Percentiles rank a stretch among this genome's conserved stretches.
Evolutionary conservation across 1,140 invertebrate genomes (phyloP).

Genomic region (Cataglyphis hispanica): DNA sequence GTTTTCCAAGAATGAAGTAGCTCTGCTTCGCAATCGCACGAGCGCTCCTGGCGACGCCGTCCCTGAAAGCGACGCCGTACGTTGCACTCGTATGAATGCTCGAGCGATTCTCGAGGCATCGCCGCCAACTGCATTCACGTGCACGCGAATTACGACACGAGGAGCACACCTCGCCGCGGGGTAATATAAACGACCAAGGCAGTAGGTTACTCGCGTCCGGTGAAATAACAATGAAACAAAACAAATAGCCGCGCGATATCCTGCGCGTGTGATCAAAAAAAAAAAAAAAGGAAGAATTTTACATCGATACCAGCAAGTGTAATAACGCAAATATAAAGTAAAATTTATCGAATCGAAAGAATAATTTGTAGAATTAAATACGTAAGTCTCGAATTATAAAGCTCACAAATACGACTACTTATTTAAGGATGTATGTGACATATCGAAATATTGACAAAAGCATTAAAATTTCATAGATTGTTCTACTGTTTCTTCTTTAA

Average conservation of each 20-base stretch:
- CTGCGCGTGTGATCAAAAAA: background rate
- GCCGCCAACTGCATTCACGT: conserved; percentile 61
- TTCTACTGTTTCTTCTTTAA: too few relatives aligned
- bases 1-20: background rate
- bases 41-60: conserved; percentile 36
- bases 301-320: background rate
- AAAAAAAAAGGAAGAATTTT: background rate
- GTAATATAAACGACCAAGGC: conserved; percentile 57
- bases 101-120: conserved; percentile 61
- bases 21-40: conserved; percentile 1
- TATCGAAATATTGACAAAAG: too few relatives aligned
- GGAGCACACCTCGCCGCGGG: conserved; percentile 30
- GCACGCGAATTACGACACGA: conserved; percentile 69
- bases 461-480: too few relatives aligned
- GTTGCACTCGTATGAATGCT: conserved; percentile 67
- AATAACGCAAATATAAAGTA: background rate
- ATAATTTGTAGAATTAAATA: conserved; percentile 1
- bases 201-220: conserved; percentile 61
- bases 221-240: conserved; percentile 50
- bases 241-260: conserved; percentile 1
- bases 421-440: too few relatives aligned
- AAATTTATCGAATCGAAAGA: background rate
- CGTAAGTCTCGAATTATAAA: background rate
- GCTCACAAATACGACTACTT: background rate
- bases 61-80: conserved; percentile 63